Evolutionary conservation across 2,888 invertebrate species (phyloP), one percentile per base, ranked within the genome.

Genomic region (Drosophila birchii): DNA sequence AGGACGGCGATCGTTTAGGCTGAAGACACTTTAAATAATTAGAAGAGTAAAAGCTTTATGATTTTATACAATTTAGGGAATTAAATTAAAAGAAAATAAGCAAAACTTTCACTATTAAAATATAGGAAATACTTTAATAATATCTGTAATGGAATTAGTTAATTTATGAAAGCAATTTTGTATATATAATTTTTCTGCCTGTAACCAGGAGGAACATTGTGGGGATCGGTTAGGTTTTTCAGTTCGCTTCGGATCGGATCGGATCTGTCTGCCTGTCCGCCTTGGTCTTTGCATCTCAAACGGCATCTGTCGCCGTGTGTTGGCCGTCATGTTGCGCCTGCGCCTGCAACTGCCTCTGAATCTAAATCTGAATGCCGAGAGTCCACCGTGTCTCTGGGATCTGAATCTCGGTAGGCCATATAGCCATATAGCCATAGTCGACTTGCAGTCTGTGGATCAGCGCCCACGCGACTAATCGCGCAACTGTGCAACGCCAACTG

Each of bases 251-350:
- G 51, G 44, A 45, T 57, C 53, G 70, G 45, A 39, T 71, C 63
- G 44, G 54, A 57, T 71, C 58, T 73, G 58, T 71, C 58, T 71
- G 72, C 44, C 60, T 66, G 74, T 73, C 74, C 74, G 68, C 68
- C 57, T 69, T 34, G 60, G 75, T 68, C 61, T 47, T 54, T 71
- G 72, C 54, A 75, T 64, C 75, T 74, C 61, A 53, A 75, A 64
- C 72, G 58, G 72, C 69, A 69, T 73, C 58, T 62, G 74, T 75
- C 74, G 57, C 61, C 20, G 61, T 79, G 68, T 83, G 82, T 78
- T 83, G 80, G 86, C 84, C 84, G 86, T 86, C 86, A 84, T 84
- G 84, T 86, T 84, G 85, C 80, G 87, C 87, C 76, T 85, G 84
- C 86, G 85, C 85, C 85, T 87, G 85, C 87, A 80, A 80, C 62